A percentile compares a stretch with the other conserved stretches of the same genome.
These are phyloP conservation scores for Trachurus trachurus DNA, from an alignment of 2,797 vertebrate genomes.

Conservation along the genomic window DNA sequence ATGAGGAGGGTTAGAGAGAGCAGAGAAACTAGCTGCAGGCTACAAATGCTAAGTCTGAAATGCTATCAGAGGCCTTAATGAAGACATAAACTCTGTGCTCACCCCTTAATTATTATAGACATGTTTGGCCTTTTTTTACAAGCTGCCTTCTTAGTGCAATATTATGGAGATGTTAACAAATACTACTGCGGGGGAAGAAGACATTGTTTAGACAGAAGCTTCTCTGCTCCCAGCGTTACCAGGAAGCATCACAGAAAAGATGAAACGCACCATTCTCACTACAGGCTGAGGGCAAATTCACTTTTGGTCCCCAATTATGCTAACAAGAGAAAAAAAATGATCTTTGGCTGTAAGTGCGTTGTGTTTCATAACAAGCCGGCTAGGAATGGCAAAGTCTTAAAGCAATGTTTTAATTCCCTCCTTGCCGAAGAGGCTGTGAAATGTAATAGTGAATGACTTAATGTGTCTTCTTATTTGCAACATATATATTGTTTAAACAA, in stretches of 20 bases:
- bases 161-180: slow-evolving; percentile 82
- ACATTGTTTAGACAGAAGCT: slow-evolving; percentile 69
- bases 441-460: slow-evolving; percentile 48
- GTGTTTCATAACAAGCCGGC: slow-evolving; percentile 76
- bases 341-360: slow-evolving; percentile 68
- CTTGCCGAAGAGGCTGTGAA: slow-evolving; percentile 38
- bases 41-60: slow-evolving; percentile 46
- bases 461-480: slow-evolving; percentile 44
- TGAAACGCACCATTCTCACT: slow-evolving; percentile 75
- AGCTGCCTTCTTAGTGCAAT: slow-evolving; percentile 76
- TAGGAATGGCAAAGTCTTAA: slow-evolving; percentile 64
- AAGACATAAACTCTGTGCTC: slow-evolving; percentile 74
- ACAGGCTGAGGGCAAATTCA: slow-evolving; percentile 79
- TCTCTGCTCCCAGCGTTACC: slow-evolving; percentile 74
- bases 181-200: slow-evolving; percentile 72
- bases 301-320: slow-evolving; percentile 84
- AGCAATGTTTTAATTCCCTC: slow-evolving; percentile 65
- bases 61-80: slow-evolving; percentile 67
- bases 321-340: slow-evolving; percentile 80
- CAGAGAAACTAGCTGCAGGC: slow-evolving; percentile 58
- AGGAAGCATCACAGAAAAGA: slow-evolving; percentile 79
- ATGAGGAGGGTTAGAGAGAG: slow-evolving; percentile 36
- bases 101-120: slow-evolving; percentile 82
- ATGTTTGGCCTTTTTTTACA: slow-evolving; percentile 75
- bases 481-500: slow-evolving; percentile 16